Evolutionary conservation across 2,888 invertebrate genomes (phyloP).

Genomic region (Iphiclides podalirius): DNA sequence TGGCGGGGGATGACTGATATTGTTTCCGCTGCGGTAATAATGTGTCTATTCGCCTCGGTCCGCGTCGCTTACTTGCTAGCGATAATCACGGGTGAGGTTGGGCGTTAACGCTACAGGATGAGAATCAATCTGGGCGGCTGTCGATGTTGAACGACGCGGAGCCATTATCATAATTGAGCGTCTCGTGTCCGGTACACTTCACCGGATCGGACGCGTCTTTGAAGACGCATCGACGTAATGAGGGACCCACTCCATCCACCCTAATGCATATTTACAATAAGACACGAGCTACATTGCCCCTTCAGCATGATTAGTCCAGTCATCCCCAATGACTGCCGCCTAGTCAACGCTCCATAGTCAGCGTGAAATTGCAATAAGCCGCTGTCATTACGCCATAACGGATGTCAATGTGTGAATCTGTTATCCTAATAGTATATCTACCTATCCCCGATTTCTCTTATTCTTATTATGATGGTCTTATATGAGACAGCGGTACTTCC

Average conservation of each 20-base stretch:
- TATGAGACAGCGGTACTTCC: too few relatives aligned
- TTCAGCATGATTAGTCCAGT: slow-evolving; percentile 49
- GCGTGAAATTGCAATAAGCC: slow-evolving; percentile 19
- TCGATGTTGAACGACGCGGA: slow-evolving; percentile 55
- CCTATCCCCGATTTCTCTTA: too few relatives aligned
- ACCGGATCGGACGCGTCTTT: slow-evolving; percentile 66
- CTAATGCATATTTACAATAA: slow-evolving; percentile 70
- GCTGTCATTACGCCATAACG: slow-evolving; percentile 16
- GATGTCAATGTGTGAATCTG: too few relatives aligned
- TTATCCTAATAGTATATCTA: too few relatives aligned
- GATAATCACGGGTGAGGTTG: slow-evolving; percentile 40
- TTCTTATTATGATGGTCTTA: too few relatives aligned
- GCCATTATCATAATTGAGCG: slow-evolving; percentile 76
- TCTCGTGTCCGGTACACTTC: slow-evolving; percentile 67
- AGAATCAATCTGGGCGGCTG: slow-evolving; percentile 54
- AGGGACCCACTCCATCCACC: too few relatives aligned
- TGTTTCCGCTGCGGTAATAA: slow-evolving; percentile 10
- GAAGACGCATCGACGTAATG: slow-evolving; percentile 66
- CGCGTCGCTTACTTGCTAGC: too few relatives aligned
- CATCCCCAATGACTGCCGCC: slow-evolving; percentile 32
- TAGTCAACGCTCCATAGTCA: slow-evolving; percentile 30
- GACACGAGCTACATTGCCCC: slow-evolving; percentile 41
- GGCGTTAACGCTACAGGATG: slow-evolving; percentile 35
- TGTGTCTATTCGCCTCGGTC: too few relatives aligned
- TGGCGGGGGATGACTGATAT: slow-evolving; percentile 51